These are phyloP conservation scores for Pangasius mekongensis DNA, from an alignment of 2,797 vertebrate species.

Conservation along the genomic window DNA sequence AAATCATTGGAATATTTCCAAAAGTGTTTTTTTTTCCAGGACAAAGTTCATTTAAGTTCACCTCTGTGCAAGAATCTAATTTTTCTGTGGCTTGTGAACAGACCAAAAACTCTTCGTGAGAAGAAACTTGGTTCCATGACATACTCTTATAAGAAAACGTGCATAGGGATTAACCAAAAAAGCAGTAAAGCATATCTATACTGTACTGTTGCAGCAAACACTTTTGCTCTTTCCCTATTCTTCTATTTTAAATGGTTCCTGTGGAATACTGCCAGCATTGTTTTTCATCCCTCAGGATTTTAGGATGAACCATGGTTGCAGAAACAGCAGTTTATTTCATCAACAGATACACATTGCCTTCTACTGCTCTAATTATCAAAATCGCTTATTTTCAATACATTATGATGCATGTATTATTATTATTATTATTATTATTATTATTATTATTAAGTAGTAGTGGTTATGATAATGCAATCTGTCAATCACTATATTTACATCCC, in stretches of 20 bases:
- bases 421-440: neutral
- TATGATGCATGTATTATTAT: neutral
- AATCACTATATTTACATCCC: neutral
- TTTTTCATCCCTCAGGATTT: neutral
- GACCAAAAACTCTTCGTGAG: neutral
- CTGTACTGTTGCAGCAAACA: neutral
- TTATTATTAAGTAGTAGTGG: neutral
- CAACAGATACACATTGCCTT: neutral
- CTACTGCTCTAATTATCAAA: neutral
- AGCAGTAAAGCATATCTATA: neutral
- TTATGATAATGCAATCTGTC: neutral
- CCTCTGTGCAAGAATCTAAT: neutral
- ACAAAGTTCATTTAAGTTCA: neutral
- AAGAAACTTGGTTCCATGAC: neutral
- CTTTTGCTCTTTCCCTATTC: neutral
- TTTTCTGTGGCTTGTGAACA: conserved; percentile 17
- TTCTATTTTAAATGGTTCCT: neutral
- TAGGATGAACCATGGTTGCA: neutral
- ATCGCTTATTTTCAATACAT: neutral
- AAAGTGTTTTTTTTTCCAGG: neutral
- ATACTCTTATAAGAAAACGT: neutral
- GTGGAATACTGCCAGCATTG: too few species aligned
- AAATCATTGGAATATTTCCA: neutral
- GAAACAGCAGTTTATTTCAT: neutral
- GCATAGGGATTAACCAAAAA: neutral